phyloP scores from a whole-genome alignment of 2,888 invertebrate genomes.

The Electrophaes corylata region DNA sequence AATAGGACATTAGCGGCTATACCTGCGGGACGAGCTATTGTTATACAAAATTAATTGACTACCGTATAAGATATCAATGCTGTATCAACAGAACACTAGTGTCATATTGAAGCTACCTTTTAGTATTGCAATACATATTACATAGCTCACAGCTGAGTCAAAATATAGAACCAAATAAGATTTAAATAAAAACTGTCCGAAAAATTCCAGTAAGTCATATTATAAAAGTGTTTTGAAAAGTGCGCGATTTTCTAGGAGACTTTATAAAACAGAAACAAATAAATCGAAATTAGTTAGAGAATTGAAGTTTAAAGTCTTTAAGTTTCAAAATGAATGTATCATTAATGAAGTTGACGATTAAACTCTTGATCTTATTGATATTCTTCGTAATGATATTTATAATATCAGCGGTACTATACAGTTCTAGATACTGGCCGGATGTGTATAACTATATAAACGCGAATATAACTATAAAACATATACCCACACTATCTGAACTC shows the following conservation, averaged over 20 bases:
- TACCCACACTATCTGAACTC: slow-evolving; percentile 70
- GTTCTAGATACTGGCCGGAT: slow-evolving; percentile 72
- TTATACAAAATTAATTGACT: slow-evolving; percentile 19
- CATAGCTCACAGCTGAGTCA: neutral
- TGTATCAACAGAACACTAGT: neutral
- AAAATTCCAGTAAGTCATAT: too few species aligned
- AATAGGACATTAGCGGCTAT: slow-evolving; percentile 24
- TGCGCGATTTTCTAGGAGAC: neutral
- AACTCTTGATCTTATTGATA: slow-evolving; percentile 61
- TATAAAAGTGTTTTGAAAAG: neutral
- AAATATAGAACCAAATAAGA: neutral
- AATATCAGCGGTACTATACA: slow-evolving; percentile 64
- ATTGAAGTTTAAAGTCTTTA: neutral
- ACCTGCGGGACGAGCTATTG: slow-evolving; percentile 28
- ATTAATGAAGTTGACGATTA: slow-evolving; percentile 58
- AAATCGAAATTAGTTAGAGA: neutral
- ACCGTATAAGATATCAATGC: slow-evolving; percentile 12
- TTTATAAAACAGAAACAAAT: neutral
- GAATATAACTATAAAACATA: slow-evolving; percentile 73
- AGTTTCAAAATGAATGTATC: slow-evolving; percentile 61
- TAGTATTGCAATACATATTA: slow-evolving; percentile 19
- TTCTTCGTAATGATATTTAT: slow-evolving; percentile 64
- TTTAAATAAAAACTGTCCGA: neutral
- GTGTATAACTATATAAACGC: slow-evolving; percentile 70
- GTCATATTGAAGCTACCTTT: slow-evolving; percentile 19